phyloP scores from a whole-genome alignment of 1,140 invertebrate species.

The Cheumatopsyche charites region DNA sequence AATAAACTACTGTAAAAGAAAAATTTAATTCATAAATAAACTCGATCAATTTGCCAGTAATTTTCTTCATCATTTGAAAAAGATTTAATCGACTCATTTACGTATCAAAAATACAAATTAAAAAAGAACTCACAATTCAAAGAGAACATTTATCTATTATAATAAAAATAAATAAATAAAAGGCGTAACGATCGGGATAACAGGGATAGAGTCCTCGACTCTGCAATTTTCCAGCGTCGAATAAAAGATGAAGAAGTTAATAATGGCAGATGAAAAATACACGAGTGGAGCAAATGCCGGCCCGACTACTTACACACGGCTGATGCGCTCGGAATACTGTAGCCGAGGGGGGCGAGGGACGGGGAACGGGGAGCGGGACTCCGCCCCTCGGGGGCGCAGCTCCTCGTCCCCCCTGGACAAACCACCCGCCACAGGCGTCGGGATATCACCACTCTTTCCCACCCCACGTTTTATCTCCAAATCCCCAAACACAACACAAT shows the following conservation, averaged over 20 bases:
- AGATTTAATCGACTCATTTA: too few relatives aligned
- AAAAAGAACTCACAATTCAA: background rate
- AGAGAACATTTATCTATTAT: background rate
- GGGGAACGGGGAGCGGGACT: constrained; percentile 1
- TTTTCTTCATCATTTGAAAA: too few relatives aligned
- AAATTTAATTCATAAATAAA: too few relatives aligned
- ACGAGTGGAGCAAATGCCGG: constrained; percentile 40
- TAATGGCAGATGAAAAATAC: constrained; percentile 46
- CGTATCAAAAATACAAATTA: too few relatives aligned
- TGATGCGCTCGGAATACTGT: constrained; percentile 39
- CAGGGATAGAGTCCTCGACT: constrained; percentile 45
- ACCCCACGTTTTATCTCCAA: background rate
- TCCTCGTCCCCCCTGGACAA: constrained; percentile 20
- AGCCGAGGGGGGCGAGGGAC: constrained; percentile 11
- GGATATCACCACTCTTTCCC: constrained; percentile 24
- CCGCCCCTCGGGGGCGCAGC: background rate
- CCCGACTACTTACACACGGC: constrained; percentile 39
- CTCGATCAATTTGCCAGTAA: too few relatives aligned
- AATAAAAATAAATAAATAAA: background rate
- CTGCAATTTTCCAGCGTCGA: constrained; percentile 48
- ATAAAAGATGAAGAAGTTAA: constrained; percentile 50
- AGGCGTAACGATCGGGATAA: constrained; percentile 32
- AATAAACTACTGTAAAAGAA: too few relatives aligned
- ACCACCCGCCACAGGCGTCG: constrained; percentile 15
- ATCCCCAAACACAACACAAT: constrained; percentile 24